These are phyloP conservation scores for Lophura nycthemera DNA, from an alignment of 2,113 vertebrate genomes.

Conservation along the genomic window DNA sequence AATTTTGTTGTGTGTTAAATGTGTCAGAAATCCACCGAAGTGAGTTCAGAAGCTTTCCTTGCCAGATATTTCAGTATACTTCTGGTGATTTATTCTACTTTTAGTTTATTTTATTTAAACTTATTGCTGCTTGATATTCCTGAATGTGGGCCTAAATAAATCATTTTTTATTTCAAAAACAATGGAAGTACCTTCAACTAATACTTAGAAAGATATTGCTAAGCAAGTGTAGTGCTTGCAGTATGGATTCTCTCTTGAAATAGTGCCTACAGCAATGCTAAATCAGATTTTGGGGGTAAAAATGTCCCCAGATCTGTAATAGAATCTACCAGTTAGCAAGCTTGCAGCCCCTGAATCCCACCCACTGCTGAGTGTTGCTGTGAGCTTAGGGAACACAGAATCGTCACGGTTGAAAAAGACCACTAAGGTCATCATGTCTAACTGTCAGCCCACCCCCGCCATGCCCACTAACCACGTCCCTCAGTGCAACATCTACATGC, in stretches of 20 bases:
- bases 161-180: slow-evolving; percentile 13
- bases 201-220: background rate
- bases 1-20: slow-evolving; percentile 14
- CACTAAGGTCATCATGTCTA: too few relatives aligned
- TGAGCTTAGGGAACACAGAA: background rate
- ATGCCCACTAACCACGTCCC: too few relatives aligned
- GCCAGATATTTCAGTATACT: slow-evolving; percentile 14
- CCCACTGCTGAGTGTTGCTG: background rate
- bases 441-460: too few relatives aligned
- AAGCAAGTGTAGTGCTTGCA: background rate
- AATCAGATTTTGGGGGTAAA: background rate
- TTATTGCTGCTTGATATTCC: slow-evolving; percentile 14
- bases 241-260: slow-evolving; percentile 1
- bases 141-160: background rate
- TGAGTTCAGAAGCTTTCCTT: background rate
- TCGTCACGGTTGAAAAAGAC: too few relatives aligned
- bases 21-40: slow-evolving; percentile 23
- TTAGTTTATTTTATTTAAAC: slow-evolving; percentile 22
- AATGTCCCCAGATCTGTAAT: background rate
- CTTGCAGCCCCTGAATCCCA: background rate
- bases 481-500: too few relatives aligned
- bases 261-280: background rate
- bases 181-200: slow-evolving; percentile 7
- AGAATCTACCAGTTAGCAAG: background rate
- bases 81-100: slow-evolving; percentile 18